Conservation (phyloP, 92 coral and sea anemone genomes). For the Parazoanthus swiftii region DNA sequence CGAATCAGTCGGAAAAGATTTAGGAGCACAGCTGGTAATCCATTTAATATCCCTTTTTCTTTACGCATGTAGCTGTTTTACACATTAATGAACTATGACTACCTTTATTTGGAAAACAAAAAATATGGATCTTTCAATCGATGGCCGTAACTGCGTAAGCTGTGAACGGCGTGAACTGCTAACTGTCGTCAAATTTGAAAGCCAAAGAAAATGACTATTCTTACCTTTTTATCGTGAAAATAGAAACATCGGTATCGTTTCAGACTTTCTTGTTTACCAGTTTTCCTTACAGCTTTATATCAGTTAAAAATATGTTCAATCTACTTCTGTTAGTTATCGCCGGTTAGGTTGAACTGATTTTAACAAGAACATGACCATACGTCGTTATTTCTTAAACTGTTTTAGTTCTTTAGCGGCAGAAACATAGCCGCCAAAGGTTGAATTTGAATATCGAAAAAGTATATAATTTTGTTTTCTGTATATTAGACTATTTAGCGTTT, state of each 20-base stretch:
- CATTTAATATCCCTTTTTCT: background rate
- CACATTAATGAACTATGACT: background rate
- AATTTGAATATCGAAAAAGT: too few relatives aligned
- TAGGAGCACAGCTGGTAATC: slow-evolving; percentile 3
- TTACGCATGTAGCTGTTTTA: background rate
- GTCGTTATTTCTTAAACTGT: too few relatives aligned
- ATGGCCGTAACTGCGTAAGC: background rate
- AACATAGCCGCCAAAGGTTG: background rate
- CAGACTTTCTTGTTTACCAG: too few relatives aligned
- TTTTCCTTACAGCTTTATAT: too few relatives aligned
- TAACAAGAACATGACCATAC: background rate
- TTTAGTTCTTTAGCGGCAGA: background rate
- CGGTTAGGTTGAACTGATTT: background rate
- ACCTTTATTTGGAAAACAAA: slow-evolving; percentile 3
- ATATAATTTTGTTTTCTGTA: background rate
- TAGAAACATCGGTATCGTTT: too few relatives aligned
- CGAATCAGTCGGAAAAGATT: background rate
- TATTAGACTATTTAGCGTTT: background rate
- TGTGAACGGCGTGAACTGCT: background rate
- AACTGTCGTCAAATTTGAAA: background rate
- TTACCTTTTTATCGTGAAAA: too few relatives aligned
- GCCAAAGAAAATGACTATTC: background rate
- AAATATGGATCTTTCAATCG: background rate
- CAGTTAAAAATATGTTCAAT: too few relatives aligned
- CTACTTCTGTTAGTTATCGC: background rate